Evolutionary conservation across 2,888 invertebrate genomes (phyloP), one percentile per base, ranked within the genome.

Genomic region (Cepaea hortensis): DNA sequence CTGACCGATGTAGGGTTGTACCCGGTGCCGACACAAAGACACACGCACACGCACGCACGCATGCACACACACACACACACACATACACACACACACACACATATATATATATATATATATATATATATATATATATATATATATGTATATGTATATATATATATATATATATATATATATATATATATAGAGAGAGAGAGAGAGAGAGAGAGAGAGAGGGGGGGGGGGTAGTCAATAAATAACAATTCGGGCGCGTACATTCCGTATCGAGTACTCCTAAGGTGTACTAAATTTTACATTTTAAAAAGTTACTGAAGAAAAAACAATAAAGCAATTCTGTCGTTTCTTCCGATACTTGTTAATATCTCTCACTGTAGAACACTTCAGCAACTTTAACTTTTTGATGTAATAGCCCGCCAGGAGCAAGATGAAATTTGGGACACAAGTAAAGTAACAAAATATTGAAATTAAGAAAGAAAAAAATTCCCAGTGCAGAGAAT

Each of bases 331-430:
- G 35, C 35, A 35, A 35, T 72, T 6, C 11, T 68, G 3, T 18
- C 68, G 18, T 68, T 68, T n/a, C n/a, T 68, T 68, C 68, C 13
- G 5, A 18, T 68, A 20, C n/a, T n/a, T 73, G 6, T 23, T n/a
- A n/a, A 11, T 35, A 35, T 73, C 13, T 35, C 13, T 23, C 35
- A n/a, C 35, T 23, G 3, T 9, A 18, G 18, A 81, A 70, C 68
- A 48, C 35, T 70, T 70, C 81, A 81, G 23, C n/a, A 50, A 3
- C 50, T 70, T 81, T 18, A 81, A 70, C 81, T 81, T 68, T 70
- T 70, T 61, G 23, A n/a, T 68, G 68, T 50, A 68, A 70, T 48
- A 81, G 70, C 81, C 61, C 48, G 70, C 68, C 81, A 81, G 4
- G 81, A 81, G 70, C 68, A 50, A 68, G 48, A 70, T n/a, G n/a